Percentiles rank a stretch among this genome's conserved stretches.
phyloP scores from a whole-genome alignment of 2,888 invertebrate genomes.

The Thecophora atra region DNA sequence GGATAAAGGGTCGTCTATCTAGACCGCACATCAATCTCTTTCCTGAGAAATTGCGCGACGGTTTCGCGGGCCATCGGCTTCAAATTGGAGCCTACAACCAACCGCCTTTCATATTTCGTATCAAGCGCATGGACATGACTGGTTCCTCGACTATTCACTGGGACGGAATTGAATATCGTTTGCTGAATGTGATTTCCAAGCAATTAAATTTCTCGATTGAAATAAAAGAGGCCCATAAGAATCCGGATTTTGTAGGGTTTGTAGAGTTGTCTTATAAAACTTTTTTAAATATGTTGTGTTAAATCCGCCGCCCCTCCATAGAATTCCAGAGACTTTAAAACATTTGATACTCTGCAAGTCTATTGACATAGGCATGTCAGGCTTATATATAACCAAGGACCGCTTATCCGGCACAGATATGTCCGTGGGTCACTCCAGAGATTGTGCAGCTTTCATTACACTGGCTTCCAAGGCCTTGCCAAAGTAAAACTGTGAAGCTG shows the following conservation, averaged over 20 bases:
- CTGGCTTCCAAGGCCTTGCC: slow-evolving; percentile 81
- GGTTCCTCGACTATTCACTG: slow-evolving; percentile 57
- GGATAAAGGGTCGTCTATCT: slow-evolving; percentile 74
- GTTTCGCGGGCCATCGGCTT: slow-evolving; percentile 81
- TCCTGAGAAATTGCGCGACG: slow-evolving; percentile 73
- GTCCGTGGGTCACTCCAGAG: slow-evolving; percentile 74
- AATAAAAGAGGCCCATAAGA: slow-evolving; percentile 71
- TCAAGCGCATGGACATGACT: slow-evolving; percentile 52
- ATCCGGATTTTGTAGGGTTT: slow-evolving; percentile 66
- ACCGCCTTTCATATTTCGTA: slow-evolving; percentile 77
- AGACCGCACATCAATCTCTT: slow-evolving; percentile 73
- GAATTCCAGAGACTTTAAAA: slow-evolving; percentile 72
- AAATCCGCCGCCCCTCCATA: slow-evolving; percentile 50
- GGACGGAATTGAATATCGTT: slow-evolving; percentile 80
- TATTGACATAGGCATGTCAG: slow-evolving; percentile 77
- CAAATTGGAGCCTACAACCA: slow-evolving; percentile 75
- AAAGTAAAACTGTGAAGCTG: slow-evolving; percentile 65
- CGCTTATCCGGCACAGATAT: slow-evolving; percentile 70
- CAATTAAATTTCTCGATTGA: slow-evolving; percentile 79
- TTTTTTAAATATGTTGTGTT: neutral
- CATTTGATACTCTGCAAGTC: slow-evolving; percentile 68
- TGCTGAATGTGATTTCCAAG: slow-evolving; percentile 72
- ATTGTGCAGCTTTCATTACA: slow-evolving; percentile 82
- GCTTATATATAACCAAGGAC: slow-evolving; percentile 73
- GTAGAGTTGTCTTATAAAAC: slow-evolving; percentile 8